phyloP scores from a whole-genome alignment of 2,888 invertebrate genomes.

The Branchellion lobata region DNA sequence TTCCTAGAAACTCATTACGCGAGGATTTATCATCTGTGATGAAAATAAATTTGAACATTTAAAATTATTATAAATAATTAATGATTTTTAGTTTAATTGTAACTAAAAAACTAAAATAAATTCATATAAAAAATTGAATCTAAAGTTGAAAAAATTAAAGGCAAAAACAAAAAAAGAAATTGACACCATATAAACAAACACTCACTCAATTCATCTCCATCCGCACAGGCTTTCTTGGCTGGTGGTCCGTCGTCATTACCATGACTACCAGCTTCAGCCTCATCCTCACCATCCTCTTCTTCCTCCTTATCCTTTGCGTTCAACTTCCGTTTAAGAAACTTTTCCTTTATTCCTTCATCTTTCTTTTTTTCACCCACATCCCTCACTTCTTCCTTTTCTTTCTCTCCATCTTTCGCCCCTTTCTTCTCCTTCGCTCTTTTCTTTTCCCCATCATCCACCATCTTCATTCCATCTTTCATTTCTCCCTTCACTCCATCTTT shows the following conservation, averaged over 20 bases:
- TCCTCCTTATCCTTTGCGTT: background rate
- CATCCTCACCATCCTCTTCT: background rate
- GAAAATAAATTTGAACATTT: background rate
- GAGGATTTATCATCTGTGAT: constrained; percentile 4
- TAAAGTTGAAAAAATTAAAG: no score
- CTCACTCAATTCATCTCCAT: no score
- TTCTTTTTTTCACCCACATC: background rate
- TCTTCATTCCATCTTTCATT: background rate
- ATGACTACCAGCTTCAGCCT: background rate
- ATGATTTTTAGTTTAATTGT: background rate
- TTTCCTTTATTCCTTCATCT: background rate
- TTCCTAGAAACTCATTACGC: constrained; percentile 65
- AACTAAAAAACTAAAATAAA: no score
- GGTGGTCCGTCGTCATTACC: background rate
- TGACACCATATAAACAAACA: background rate
- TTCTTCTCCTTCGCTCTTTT: background rate
- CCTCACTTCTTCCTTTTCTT: background rate
- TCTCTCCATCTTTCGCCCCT: no score
- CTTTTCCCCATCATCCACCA: background rate
- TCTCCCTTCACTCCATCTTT: background rate
- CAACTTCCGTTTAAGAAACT: background rate
- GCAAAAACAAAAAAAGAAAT: no score
- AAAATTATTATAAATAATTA: background rate
- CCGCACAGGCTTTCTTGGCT: no score
- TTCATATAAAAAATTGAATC: no score